Base-by-base conservation (phyloP, 2,888 invertebrate genomes). In the Clitarchus hookeri region DNA sequence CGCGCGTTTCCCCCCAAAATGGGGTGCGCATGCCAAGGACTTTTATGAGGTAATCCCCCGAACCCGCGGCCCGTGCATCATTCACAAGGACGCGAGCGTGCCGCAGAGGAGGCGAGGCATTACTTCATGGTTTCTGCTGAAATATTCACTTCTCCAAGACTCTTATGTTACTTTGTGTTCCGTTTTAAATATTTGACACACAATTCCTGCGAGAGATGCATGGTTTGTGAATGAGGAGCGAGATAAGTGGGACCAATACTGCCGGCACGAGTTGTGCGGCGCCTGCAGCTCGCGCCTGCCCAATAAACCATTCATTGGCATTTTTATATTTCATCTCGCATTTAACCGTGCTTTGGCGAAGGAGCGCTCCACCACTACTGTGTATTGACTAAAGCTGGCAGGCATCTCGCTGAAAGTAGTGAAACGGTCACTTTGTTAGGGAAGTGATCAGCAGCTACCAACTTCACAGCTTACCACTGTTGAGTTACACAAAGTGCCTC, bases 151-250 rank as follows among this genome's bases (percentile, higher is more conserved):
- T 23, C 65, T 23, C n/a, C 0, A 65, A 65, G 19, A 65, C 65
- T 65, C 65, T 65, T 11, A 65, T 65, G 65, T 65, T 65, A 65
- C 65, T 65, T 65, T 65, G 65, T 65, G 65, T 65, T 65, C 23
- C 65, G 65, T 65, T 65, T 65, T 65, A 65, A 65, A 65, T 65
- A 65, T 65, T 65, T 65, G 65, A 65, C 65, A 65, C 65, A n/a
- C 65, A 65, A 65, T n/a, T 65, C 65, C 65, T 65, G 11, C 65
- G 65, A 19, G 65, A 65, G 23, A 65, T n/a, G 65, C 65, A 65
- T 65, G 65, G 19, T 65, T 65, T 65, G 65, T 65, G 65, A 65
- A 65, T 65, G 65, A 65, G 65, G n/a, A 65, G 65, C 19, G n/a
- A n/a, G 65, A 65, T 65, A 65, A 65, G 65, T 65, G 65, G 65